A percentile compares a stretch with the other conserved stretches of the same genome.
Conservation (phyloP, 2,797 vertebrate genomes). For the Cirrhinus molitorella region DNA sequence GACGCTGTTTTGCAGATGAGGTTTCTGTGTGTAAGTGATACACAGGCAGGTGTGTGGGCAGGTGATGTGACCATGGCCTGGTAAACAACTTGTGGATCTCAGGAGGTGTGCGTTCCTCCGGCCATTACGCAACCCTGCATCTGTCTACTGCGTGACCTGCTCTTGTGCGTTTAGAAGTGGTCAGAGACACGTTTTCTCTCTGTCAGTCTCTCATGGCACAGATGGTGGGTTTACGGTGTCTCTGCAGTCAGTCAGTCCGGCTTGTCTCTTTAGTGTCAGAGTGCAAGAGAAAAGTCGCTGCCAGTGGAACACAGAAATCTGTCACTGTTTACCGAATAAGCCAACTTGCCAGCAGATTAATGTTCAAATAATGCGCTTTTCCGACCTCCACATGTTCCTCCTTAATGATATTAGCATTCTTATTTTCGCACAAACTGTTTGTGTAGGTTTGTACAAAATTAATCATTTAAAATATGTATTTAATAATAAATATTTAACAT, state of each 20-base stretch:
- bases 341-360: not conserved
- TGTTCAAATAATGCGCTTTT: not conserved
- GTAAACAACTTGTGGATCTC: conserved; percentile 26
- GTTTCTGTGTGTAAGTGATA: conserved; percentile 20
- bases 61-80: conserved; percentile 5
- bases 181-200: not conserved
- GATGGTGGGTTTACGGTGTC: conserved; percentile 2
- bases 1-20: not conserved
- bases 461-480: not conserved
- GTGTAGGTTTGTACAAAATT: not conserved
- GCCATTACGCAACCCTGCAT: not conserved
- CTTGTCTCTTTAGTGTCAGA: conserved; percentile 37
- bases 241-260: conserved; percentile 16
- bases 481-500: not conserved
- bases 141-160: conserved; percentile 19
- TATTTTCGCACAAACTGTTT: not conserved
- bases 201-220: conserved; percentile 6
- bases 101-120: not conserved
- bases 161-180: not conserved
- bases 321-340: not conserved
- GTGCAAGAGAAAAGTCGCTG: conserved; percentile 24
- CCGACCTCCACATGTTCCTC: not conserved
- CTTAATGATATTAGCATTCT: not conserved
- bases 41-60: conserved; percentile 9
- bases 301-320: conserved; percentile 20